Percentiles rank a stretch among this genome's conserved stretches.
Evolutionary conservation across 2,797 vertebrate species (phyloP).

Genomic region (Myotis planiceps): DNA sequence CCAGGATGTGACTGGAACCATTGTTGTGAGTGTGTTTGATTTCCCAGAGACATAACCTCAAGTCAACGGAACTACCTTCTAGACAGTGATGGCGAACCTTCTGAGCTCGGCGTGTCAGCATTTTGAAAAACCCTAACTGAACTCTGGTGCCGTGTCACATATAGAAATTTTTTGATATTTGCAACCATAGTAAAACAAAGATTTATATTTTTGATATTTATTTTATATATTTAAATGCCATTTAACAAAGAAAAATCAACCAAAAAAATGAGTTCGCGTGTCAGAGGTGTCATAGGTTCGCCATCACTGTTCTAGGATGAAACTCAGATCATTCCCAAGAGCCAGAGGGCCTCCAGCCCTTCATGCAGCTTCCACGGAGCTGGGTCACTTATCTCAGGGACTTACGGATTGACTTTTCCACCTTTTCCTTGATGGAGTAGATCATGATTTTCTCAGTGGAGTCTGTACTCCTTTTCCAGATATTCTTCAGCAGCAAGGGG

Average conservation of each 20-base stretch:
- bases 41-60: slow-evolving; percentile 50
- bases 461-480: slow-evolving; percentile 89
- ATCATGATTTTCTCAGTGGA: slow-evolving; percentile 87
- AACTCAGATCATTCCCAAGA: neutral
- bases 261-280: too few species aligned
- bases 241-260: too few species aligned
- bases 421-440: slow-evolving; percentile 90
- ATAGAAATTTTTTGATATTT: too few species aligned
- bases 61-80: neutral
- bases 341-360: neutral
- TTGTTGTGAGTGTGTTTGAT: slow-evolving; percentile 34
- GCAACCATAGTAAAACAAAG: too few species aligned
- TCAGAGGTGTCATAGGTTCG: too few species aligned
- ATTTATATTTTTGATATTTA: too few species aligned
- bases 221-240: too few species aligned
- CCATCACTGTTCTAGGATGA: neutral
- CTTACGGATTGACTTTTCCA: slow-evolving; percentile 95
- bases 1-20: slow-evolving; percentile 59
- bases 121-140: too few species aligned
- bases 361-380: neutral
- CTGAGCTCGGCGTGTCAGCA: too few species aligned
- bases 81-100: neutral
- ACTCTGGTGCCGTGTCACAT: too few species aligned
- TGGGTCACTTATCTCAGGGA: slow-evolving; percentile 15
- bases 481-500: slow-evolving; percentile 92